Evolutionary conservation across 1,140 invertebrate species (phyloP), one percentile per base, ranked within the genome.

Genomic region (Muscidifurax raptorellus): DNA sequence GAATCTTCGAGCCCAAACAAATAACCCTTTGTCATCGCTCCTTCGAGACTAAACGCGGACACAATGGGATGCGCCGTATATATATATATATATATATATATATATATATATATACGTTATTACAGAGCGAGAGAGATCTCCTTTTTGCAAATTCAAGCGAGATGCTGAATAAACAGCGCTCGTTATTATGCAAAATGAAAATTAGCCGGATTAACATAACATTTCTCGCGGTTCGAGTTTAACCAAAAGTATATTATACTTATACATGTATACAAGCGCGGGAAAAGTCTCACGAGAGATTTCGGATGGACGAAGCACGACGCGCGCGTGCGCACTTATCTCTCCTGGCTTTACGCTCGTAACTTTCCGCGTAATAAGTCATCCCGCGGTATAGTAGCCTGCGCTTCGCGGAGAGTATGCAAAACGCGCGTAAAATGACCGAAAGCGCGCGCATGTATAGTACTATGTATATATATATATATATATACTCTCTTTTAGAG

Each of bases 301-400:
- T n/a, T n/a, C n/a, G 22, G 64, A 27, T n/a, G n/a, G 25, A 18
- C 10, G n/a, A 25, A 27, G 84, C 84, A n/a, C n/a, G n/a, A n/a
- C n/a, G n/a, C n/a, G n/a, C n/a, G n/a, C n/a, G n/a, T 75, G 81
- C 82, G 83, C 85, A 87, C 85, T 87, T 86, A 85, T 64, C 15
- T 1, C 15, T 84, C 84, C 85, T 76, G 75, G 66, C 83, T 85
- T 28, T 83, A 66, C 84, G 86, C 86, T 87, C 87, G 82, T 88
- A 88, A 88, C 87, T 88, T 84, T 86, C 28, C 47, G 85, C 86
- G 85, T 87, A 88, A 88, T 88, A 86, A 88, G 87, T 87, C 87
- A 85, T 82, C 44, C 22, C 75, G 36, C n/a, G 75, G n/a, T n/a
- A n/a, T n/a, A n/a, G n/a, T n/a, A n/a, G n/a, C 75, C 2, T 7